A percentile compares a stretch with the other conserved stretches of the same genome.
phyloP scores from a whole-genome alignment of 1,140 invertebrate genomes.

The Archivesica marissinica region DNA sequence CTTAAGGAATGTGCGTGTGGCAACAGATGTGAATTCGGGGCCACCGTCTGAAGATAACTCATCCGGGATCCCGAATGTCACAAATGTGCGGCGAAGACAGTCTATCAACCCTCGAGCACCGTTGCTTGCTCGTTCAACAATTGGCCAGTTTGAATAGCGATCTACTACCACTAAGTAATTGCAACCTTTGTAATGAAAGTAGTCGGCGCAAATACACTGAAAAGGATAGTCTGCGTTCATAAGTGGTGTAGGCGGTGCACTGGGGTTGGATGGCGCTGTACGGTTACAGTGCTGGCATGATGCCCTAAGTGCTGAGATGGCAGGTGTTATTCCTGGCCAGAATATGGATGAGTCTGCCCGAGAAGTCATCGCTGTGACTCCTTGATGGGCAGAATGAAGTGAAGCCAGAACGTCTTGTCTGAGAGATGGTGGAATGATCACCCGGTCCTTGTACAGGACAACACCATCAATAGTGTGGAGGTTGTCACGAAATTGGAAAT shows the following conservation, averaged over 20 bases:
- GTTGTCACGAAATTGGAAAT: constrained; percentile 61
- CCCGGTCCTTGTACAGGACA: constrained; percentile 61
- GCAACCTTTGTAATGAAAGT: constrained; percentile 56
- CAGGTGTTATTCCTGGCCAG: constrained; percentile 66
- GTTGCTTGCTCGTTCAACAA: constrained; percentile 34
- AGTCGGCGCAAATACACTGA: constrained; percentile 67
- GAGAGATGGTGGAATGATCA: constrained; percentile 57
- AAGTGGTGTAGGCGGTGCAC: constrained; percentile 60
- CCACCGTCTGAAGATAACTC: constrained; percentile 64
- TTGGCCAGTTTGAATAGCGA: constrained; percentile 58
- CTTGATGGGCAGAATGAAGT: constrained; percentile 68
- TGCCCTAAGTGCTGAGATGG: constrained; percentile 35
- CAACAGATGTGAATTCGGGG: constrained; percentile 61
- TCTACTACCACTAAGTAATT: constrained; percentile 63
- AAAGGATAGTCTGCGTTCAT: constrained; percentile 63
- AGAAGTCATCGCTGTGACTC: constrained; percentile 64
- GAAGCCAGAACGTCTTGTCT: constrained; percentile 30
- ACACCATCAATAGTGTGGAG: constrained; percentile 57
- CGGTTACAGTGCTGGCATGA: constrained; percentile 64
- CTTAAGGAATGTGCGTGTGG: constrained; percentile 47
- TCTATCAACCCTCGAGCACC: constrained; percentile 58
- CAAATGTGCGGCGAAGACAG: constrained; percentile 55
- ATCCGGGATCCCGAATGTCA: constrained; percentile 59
- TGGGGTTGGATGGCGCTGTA: constrained; percentile 58
- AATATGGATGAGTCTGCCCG: constrained; percentile 66